These are phyloP conservation scores for Gambusia affinis DNA, from an alignment of 2,113 vertebrate genomes.

Conservation along the genomic window DNA sequence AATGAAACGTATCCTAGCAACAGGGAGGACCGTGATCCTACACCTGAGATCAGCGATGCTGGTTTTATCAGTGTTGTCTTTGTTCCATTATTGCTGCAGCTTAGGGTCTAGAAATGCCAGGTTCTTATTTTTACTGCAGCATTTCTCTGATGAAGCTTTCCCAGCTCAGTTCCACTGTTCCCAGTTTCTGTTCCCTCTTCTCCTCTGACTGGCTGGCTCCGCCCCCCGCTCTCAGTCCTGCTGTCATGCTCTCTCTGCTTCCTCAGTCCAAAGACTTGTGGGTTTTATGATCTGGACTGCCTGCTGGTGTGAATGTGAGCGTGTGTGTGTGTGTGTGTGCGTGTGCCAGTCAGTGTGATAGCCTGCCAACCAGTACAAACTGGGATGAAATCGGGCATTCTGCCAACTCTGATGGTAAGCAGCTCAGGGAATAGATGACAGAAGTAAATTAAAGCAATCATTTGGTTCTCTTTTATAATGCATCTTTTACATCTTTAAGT, in stretches of 20 bases:
- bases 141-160: background rate
- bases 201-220: too few relatives aligned
- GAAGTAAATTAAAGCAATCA: background rate
- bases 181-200: too few relatives aligned
- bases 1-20: conserved; percentile 70
- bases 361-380: conserved; percentile 31
- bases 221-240: background rate
- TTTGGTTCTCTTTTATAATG: background rate
- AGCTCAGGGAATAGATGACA: conserved; percentile 40
- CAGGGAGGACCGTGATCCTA: conserved; percentile 47
- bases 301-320: conserved; percentile 28
- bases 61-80: conserved; percentile 2
- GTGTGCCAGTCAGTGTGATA: conserved; percentile 27
- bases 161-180: too few relatives aligned
- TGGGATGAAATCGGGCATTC: conserved; percentile 45
- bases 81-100: conserved; percentile 1
- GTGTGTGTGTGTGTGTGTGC: too few relatives aligned
- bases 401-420: conserved; percentile 41
- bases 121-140: background rate
- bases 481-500: background rate
- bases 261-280: conserved; percentile 15
- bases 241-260: conserved; percentile 17
- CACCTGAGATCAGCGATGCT: conserved; percentile 55
- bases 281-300: conserved; percentile 14
- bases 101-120: background rate